phyloP scores from a whole-genome alignment of 1,140 invertebrate species.

The Drosophila ficusphila region DNA sequence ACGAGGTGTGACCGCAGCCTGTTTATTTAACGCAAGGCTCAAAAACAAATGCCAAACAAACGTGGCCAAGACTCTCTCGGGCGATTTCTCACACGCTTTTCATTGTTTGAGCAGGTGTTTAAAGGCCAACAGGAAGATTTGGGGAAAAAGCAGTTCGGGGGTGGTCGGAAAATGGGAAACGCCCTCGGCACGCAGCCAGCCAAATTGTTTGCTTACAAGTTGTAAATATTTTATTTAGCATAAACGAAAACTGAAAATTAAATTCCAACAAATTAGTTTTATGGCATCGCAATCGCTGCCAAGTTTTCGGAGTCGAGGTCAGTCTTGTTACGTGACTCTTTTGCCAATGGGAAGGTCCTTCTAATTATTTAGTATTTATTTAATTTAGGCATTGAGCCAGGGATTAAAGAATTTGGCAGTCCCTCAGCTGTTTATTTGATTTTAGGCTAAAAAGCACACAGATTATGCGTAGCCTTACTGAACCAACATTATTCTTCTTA shows the following conservation, averaged over 20 bases:
- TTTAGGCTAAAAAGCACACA: constrained; percentile 1
- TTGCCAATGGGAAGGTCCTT: constrained; percentile 22
- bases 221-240: constrained; percentile 76
- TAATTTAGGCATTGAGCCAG: constrained; percentile 2
- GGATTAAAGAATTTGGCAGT: constrained; percentile 9
- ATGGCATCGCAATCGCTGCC: constrained; percentile 45
- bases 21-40: constrained; percentile 74
- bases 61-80: constrained; percentile 44
- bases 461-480: background rate
- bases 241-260: constrained; percentile 64
- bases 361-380: constrained; percentile 52
- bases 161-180: background rate
- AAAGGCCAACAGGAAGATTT: constrained; percentile 40
- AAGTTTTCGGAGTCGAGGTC: constrained; percentile 25
- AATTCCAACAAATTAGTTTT: constrained; percentile 80
- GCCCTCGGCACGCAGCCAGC: constrained; percentile 36
- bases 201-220: constrained; percentile 78
- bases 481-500: background rate
- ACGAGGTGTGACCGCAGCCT: constrained; percentile 65
- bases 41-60: constrained; percentile 67
- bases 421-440: background rate
- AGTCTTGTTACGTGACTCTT: constrained; percentile 35
- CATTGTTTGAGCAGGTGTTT: constrained; percentile 74
- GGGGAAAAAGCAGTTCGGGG: background rate
- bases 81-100: constrained; percentile 27